A percentile compares a stretch with the other conserved stretches of the same genome.
Conservation (phyloP, 2,888 invertebrate genomes). For the Neoaliturus tenellus region DNA sequence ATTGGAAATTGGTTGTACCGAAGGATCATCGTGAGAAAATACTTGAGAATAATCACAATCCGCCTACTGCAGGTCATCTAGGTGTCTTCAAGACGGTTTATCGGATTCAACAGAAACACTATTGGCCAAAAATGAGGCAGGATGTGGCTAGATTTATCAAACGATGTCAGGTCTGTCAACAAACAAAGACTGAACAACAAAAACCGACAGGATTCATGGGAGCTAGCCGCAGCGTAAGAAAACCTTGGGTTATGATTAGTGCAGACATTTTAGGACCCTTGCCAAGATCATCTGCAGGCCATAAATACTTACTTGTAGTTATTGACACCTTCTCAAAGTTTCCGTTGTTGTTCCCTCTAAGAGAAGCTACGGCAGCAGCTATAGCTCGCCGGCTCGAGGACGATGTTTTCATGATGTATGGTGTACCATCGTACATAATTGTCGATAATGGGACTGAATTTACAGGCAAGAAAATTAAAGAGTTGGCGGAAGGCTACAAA, state of each 20-base stretch:
- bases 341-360: conserved; percentile 62
- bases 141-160: neutral
- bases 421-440: neutral
- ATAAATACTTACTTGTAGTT: conserved; percentile 65
- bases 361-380: conserved; percentile 62
- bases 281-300: conserved; percentile 65
- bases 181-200: neutral
- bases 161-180: neutral
- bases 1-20: neutral
- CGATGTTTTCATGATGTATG: neutral
- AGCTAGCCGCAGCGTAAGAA: neutral
- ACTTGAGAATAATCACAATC: conserved; percentile 6
- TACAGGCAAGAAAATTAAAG: neutral
- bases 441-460: conserved; percentile 37
- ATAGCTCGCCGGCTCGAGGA: neutral
- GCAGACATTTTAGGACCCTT: conserved; percentile 68
- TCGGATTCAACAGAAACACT: neutral
- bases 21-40: neutral
- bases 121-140: neutral
- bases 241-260: conserved; percentile 37
- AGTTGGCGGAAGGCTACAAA: neutral
- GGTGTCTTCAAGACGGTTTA: neutral
- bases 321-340: conserved; percentile 67
- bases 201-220: neutral
- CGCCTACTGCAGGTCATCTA: neutral